Evolutionary conservation across 92 coral and sea anemone genomes (phyloP).

Genomic region (Porites rus): DNA sequence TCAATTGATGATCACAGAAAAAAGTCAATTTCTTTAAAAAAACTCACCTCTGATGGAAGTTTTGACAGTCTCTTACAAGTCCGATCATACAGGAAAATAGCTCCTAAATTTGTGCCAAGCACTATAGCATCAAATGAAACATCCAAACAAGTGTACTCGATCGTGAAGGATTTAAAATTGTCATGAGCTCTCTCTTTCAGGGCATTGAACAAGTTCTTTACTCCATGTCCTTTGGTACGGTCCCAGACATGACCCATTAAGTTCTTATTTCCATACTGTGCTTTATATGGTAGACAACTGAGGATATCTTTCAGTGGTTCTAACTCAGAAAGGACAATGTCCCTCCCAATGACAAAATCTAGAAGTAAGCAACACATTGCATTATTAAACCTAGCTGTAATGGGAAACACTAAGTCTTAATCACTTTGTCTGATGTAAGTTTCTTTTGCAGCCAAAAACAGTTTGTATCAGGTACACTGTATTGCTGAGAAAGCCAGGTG

Average conservation of each 20-base stretch:
- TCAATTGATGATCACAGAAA: no score
- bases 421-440: no score
- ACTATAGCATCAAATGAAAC: slow-evolving; percentile 85
- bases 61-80: slow-evolving; percentile 71
- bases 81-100: slow-evolving; percentile 82
- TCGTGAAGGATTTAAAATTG: slow-evolving; percentile 60
- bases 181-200: slow-evolving; percentile 79
- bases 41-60: slow-evolving; percentile 78
- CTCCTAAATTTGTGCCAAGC: slow-evolving; percentile 87
- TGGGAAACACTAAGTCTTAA: no score
- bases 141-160: slow-evolving; percentile 88
- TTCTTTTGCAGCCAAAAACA: no score
- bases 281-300: slow-evolving; percentile 64
- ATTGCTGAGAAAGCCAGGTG: no score
- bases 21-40: no score
- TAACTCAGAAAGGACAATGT: slow-evolving; percentile 74
- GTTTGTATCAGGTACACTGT: no score
- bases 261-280: slow-evolving; percentile 77
- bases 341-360: slow-evolving; percentile 83
- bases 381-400: no score
- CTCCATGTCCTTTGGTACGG: slow-evolving; percentile 70
- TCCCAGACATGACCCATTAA: slow-evolving; percentile 78
- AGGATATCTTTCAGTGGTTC: slow-evolving; percentile 72
- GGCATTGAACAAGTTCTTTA: slow-evolving; percentile 67
- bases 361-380: background rate